These are phyloP conservation scores for Volucella inflata DNA, from an alignment of 2,888 invertebrate genomes.

Conservation along the genomic window DNA sequence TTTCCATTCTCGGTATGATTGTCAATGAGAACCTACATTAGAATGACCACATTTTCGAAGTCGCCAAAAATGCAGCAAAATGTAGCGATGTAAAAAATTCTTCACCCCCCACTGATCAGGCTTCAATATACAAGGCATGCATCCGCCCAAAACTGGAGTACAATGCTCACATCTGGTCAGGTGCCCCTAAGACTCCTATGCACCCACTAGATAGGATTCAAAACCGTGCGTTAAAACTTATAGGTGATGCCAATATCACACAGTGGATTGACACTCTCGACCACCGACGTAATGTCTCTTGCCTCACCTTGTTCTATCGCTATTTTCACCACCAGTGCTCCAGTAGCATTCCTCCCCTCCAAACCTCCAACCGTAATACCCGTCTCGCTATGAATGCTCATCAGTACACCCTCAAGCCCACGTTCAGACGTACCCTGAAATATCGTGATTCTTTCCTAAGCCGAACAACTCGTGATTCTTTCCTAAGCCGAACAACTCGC, in stretches of 20 bases:
- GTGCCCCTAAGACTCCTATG: conserved; percentile 12
- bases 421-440: no score
- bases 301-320: neutral
- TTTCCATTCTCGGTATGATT: no score
- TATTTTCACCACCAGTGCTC: neutral
- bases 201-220: no score
- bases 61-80: conserved; percentile 3
- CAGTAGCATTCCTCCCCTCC: no score
- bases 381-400: no score
- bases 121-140: conserved; percentile 1
- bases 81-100: neutral
- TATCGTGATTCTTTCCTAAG: no score
- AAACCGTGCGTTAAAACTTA: no score
- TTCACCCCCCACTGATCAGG: conserved; percentile 14
- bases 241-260: no score
- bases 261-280: neutral
- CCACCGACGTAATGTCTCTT: conserved; percentile 16
- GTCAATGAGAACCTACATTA: conserved; percentile 1
- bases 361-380: no score
- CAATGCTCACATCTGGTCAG: conserved; percentile 23
- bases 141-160: conserved; percentile 24
- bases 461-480: no score
- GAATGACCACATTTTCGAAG: conserved; percentile 9
- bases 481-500: no score
- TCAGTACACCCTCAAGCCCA: no score